A percentile compares a stretch with the other conserved stretches of the same genome.
These are phyloP conservation scores for Caradrina kadenii DNA, from an alignment of 2,888 invertebrate species.

Conservation along the genomic window DNA sequence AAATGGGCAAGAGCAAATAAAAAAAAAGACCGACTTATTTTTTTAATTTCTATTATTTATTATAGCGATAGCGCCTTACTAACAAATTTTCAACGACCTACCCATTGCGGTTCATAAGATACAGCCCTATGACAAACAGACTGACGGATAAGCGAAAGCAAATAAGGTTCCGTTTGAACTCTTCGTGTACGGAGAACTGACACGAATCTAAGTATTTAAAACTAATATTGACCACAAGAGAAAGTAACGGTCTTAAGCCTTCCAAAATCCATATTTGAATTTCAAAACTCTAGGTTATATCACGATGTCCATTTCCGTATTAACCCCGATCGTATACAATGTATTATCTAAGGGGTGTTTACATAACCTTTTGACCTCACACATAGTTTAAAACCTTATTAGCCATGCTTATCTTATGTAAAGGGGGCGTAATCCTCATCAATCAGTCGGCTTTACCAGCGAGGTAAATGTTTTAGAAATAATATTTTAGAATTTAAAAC, in stretches of 20 bases:
- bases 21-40: no score
- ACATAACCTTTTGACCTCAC: constrained; percentile 28
- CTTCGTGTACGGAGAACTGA: neutral
- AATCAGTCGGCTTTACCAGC: constrained; percentile 1
- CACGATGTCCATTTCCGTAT: constrained; percentile 32
- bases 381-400: constrained; percentile 18
- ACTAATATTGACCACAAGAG: constrained; percentile 8
- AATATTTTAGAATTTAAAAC: neutral
- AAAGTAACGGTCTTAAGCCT: constrained; percentile 12
- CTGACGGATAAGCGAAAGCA: no score
- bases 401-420: constrained; percentile 28
- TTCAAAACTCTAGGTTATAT: constrained; percentile 33
- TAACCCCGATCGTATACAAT: constrained; percentile 32
- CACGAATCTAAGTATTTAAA: neutral
- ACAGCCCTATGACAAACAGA: no score
- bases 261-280: constrained; percentile 19
- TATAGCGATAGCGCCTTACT: no score
- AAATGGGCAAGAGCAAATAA: no score
- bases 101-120: no score
- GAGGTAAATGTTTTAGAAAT: neutral
- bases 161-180: no score
- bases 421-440: constrained; percentile 31
- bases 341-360: constrained; percentile 42
- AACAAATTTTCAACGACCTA: no score
- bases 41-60: no score